phyloP scores from a whole-genome alignment of 2,113 vertebrate genomes.

The Canis aureus region DNA sequence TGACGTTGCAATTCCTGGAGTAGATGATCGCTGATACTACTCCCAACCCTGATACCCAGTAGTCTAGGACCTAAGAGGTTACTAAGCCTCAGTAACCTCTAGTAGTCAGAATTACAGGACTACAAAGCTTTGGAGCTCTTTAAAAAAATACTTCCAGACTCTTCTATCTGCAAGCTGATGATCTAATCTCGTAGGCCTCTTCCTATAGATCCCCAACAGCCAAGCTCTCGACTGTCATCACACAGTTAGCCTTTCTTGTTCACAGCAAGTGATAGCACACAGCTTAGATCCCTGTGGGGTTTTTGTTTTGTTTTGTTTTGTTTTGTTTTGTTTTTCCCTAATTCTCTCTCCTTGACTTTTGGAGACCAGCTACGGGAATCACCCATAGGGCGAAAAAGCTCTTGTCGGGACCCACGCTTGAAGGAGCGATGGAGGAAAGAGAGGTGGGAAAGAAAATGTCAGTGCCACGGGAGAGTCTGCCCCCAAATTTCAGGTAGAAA shows the following conservation, averaged over 20 bases:
- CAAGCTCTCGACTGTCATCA: background rate
- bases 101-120: background rate
- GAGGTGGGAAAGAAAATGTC: background rate
- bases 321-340: background rate
- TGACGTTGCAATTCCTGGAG: background rate
- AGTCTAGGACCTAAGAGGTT: background rate
- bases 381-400: background rate
- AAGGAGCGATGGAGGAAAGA: background rate
- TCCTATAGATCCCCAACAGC: constrained; percentile 15
- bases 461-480: background rate
- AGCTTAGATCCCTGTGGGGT: background rate
- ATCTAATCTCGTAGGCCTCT: constrained; percentile 15
- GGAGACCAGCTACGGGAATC: background rate
- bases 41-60: background rate
- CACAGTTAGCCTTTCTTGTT: constrained; percentile 29
- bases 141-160: background rate
- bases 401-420: background rate
- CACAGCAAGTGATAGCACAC: background rate
- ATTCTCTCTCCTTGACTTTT: constrained; percentile 39
- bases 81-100: background rate
- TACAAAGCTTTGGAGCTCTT: background rate
- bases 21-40: background rate
- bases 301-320: background rate
- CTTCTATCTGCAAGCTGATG: background rate
- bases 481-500: background rate